Evolutionary conservation across 2,888 invertebrate species (phyloP).

Genomic region (Dioctria rufipes): DNA sequence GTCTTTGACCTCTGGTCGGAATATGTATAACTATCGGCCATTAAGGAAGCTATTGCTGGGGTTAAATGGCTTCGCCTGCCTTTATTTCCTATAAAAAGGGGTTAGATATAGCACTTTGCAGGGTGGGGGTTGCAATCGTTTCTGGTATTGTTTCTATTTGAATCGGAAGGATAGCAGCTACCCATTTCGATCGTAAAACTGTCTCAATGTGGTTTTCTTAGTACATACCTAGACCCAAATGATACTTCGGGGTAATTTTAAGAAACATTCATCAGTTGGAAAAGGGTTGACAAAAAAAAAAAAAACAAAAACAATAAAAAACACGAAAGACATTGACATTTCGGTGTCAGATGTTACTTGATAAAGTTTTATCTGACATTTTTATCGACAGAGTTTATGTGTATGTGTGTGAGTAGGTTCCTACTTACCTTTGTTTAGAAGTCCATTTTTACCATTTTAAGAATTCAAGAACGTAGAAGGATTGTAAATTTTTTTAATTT

Average conservation of each 20-base stretch:
- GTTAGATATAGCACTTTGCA: background rate
- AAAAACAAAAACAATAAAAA: too few species aligned
- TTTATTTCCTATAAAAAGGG: conserved; percentile 10
- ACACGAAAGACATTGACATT: conserved; percentile 34
- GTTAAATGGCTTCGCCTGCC: conserved; percentile 19
- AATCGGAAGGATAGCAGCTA: conserved; percentile 1
- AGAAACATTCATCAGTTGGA: conserved; percentile 28
- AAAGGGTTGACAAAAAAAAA: background rate
- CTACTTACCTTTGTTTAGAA: too few species aligned
- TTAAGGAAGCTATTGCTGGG: conserved; percentile 27
- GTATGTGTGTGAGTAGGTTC: too few species aligned
- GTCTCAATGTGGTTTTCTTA: conserved; percentile 22
- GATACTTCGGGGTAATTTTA: conserved; percentile 31
- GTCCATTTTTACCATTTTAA: background rate
- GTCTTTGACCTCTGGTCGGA: conserved; percentile 1
- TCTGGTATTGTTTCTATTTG: conserved; percentile 13
- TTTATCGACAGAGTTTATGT: background rate
- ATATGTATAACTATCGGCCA: conserved; percentile 4
- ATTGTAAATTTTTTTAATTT: conserved; percentile 4
- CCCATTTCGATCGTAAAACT: conserved; percentile 12
- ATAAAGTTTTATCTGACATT: conserved; percentile 36
- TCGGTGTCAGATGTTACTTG: conserved; percentile 45
- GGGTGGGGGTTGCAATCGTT: background rate
- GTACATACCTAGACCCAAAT: background rate
- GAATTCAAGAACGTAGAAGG: background rate